phyloP scores from a whole-genome alignment of 1,140 invertebrate genomes.

The Aradophagus sp. region DNA sequence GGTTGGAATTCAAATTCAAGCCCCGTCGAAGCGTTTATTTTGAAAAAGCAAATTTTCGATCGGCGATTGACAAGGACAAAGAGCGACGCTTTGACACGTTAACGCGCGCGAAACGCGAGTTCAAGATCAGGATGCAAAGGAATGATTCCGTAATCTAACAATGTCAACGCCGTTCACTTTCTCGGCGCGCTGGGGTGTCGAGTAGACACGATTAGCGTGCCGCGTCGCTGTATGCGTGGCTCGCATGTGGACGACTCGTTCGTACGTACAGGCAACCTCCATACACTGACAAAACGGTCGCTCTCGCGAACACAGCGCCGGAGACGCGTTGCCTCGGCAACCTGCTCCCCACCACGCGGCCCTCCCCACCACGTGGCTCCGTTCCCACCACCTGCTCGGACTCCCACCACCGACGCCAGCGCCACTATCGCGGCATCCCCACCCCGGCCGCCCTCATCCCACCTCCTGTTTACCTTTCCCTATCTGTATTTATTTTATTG shows the following conservation, averaged over 20 bases:
- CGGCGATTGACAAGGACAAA: no score
- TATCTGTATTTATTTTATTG: slow-evolving; percentile 44
- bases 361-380: no score
- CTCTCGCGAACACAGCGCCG: not conserved
- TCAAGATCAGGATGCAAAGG: slow-evolving; percentile 58
- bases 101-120: slow-evolving; percentile 54
- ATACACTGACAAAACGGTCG: no score
- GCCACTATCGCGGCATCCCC: no score
- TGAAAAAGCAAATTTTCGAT: no score
- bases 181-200: slow-evolving; percentile 33
- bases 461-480: slow-evolving; percentile 42
- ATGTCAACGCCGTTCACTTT: slow-evolving; percentile 59
- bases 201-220: slow-evolving; percentile 56
- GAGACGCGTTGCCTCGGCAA: slow-evolving; percentile 69
- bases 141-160: slow-evolving; percentile 59
- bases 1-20: no score
- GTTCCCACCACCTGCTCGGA: no score
- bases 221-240: slow-evolving; percentile 24
- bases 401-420: no score
- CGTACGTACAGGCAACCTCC: slow-evolving; percentile 54
- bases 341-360: slow-evolving; percentile 60
- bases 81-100: slow-evolving; percentile 26
- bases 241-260: slow-evolving; percentile 43
- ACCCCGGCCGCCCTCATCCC: not conserved
- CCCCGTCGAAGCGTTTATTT: no score